phyloP scores from a whole-genome alignment of 1,140 invertebrate genomes.

The Holcopasites calliopsidis region DNA sequence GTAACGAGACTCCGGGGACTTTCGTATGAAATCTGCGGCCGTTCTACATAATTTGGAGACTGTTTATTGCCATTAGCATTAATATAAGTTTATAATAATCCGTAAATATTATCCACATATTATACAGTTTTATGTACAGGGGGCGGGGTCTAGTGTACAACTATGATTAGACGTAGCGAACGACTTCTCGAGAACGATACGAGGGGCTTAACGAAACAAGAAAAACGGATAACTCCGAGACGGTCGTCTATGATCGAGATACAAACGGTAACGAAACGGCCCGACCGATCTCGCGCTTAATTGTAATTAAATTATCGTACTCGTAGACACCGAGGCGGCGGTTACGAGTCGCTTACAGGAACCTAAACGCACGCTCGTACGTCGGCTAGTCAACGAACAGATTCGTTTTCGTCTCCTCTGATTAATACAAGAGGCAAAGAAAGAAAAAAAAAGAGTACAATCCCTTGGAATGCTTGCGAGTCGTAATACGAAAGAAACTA shows the following conservation, averaged over 20 bases:
- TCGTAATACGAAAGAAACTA: constrained; percentile 12
- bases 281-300: constrained; percentile 41
- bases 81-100: constrained; percentile 72
- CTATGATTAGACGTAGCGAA: constrained; percentile 66
- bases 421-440: too few species aligned
- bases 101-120: constrained; percentile 76
- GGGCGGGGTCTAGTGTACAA: constrained; percentile 70
- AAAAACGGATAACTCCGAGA: constrained; percentile 26
- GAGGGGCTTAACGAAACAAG: constrained; percentile 45
- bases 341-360: constrained; percentile 70
- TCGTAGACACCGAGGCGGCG: too few species aligned
- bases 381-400: constrained; percentile 58
- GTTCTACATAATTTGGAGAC: constrained; percentile 68
- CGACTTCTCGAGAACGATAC: constrained; percentile 45
- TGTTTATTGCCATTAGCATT: constrained; percentile 73
- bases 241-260: constrained; percentile 48
- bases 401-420: not conserved
- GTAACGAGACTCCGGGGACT: constrained; percentile 23
- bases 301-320: too few species aligned
- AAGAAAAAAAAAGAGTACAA: constrained; percentile 3
- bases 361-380: constrained; percentile 53
- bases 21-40: constrained; percentile 39
- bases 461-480: constrained; percentile 11
- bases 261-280: constrained; percentile 40
- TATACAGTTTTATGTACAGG: constrained; percentile 77